Conservation (phyloP, 2,888 invertebrate species). For the Drosophila flavopinicola region DNA sequence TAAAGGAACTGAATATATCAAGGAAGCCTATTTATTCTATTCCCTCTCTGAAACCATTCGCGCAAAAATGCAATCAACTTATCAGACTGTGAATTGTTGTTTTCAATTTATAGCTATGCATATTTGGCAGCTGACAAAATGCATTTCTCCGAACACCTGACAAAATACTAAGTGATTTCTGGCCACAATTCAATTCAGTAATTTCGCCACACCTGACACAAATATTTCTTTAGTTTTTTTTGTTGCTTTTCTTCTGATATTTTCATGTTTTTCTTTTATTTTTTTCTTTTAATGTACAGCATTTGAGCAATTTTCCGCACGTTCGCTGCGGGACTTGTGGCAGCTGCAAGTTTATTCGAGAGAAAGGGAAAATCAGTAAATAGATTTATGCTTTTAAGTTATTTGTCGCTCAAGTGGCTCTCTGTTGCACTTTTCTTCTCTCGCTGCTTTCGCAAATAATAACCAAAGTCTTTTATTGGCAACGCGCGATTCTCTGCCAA, state of each 20-base stretch:
- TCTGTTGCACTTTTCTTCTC: conserved; percentile 35
- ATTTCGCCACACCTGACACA: neutral
- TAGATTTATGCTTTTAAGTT: conserved; percentile 71
- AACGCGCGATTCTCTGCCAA: conserved; percentile 27
- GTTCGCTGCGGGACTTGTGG: conserved; percentile 9
- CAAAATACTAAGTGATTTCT: neutral
- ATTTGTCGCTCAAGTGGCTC: conserved; percentile 43
- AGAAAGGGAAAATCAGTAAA: conserved; percentile 44
- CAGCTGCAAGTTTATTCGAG: conserved; percentile 8
- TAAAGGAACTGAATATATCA: no score
- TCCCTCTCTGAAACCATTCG: no score
- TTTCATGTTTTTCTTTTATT: no score
- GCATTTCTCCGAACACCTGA: neutral
- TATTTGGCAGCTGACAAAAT: neutral
- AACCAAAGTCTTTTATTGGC: conserved; percentile 45
- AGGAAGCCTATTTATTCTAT: no score
- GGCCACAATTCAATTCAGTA: neutral
- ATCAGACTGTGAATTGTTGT: no score
- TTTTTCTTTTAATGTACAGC: neutral
- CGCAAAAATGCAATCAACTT: no score
- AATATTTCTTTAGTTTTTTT: neutral
- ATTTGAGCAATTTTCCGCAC: conserved; percentile 10
- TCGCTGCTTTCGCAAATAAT: conserved; percentile 30
- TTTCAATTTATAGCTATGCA: neutral
- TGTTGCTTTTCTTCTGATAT: neutral